These are phyloP conservation scores for Melangyna quadrimaculata DNA, from an alignment of 2,888 invertebrate species.

Conservation along the genomic window DNA sequence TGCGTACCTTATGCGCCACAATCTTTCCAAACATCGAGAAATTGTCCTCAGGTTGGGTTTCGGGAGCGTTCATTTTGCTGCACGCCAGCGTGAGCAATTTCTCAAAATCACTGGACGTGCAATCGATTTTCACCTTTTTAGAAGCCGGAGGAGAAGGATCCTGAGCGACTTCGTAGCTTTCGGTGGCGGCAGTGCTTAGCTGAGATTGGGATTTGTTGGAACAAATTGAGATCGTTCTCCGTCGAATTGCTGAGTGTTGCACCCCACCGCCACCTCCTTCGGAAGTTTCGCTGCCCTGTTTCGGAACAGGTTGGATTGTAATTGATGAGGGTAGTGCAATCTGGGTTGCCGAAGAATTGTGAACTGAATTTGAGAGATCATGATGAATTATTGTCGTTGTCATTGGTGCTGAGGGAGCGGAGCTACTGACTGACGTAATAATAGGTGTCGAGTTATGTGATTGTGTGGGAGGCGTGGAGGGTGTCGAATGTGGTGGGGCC, in stretches of 20 bases:
- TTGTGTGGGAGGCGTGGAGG: slow-evolving; percentile 19
- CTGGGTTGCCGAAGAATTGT: slow-evolving; percentile 43
- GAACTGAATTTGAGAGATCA: slow-evolving; percentile 62
- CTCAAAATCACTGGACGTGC: slow-evolving; percentile 78
- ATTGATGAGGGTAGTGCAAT: slow-evolving; percentile 60
- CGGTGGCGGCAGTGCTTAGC: slow-evolving; percentile 2
- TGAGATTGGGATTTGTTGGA: slow-evolving; percentile 60
- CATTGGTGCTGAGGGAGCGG: slow-evolving; percentile 15
- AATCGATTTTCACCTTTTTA: slow-evolving; percentile 77
- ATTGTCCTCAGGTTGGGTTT: slow-evolving; percentile 75
- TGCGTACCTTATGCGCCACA: slow-evolving; percentile 79
- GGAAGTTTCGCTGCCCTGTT: slow-evolving; percentile 9
- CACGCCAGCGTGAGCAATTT: slow-evolving; percentile 78
- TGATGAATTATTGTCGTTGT: slow-evolving; percentile 68
- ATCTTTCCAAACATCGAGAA: slow-evolving; percentile 79
- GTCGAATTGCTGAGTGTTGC: slow-evolving; percentile 33
- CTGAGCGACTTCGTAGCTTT: slow-evolving; percentile 69
- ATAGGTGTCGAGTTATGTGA: slow-evolving; percentile 41
- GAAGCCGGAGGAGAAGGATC: slow-evolving; percentile 72
- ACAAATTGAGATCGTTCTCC: slow-evolving; percentile 55
- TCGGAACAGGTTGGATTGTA: slow-evolving; percentile 62
- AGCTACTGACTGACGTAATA: slow-evolving; percentile 9
- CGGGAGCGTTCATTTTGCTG: slow-evolving; percentile 76
- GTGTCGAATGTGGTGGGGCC: slow-evolving; percentile 61
- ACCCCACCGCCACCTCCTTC: not conserved